Conservation (phyloP, 35 echinoderm and acorn worm genomes). For the Hemicentrotus pulcherrimus region DNA sequence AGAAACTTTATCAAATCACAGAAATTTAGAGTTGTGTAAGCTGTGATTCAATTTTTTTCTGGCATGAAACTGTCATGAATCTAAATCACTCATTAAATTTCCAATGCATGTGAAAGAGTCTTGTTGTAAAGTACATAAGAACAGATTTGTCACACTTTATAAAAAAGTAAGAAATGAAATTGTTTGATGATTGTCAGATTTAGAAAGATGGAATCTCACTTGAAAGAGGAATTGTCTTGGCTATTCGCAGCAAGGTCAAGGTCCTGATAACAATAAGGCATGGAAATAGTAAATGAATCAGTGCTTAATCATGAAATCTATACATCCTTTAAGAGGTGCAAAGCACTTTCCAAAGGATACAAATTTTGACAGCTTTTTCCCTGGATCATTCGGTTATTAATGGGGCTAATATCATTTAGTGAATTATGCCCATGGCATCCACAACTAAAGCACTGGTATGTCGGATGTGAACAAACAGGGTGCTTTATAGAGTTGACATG, state of each 20-base stretch:
- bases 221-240: neutral
- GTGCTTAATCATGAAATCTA: neutral
- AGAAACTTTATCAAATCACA: no score
- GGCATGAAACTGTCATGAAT: no score
- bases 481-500: no score
- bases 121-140: no score
- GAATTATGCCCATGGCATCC: neutral
- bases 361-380: neutral
- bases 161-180: neutral
- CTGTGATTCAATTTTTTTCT: no score
- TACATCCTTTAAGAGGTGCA: neutral
- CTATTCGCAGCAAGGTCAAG: neutral
- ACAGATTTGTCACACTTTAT: neutral
- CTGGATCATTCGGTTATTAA: neutral
- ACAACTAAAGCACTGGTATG: neutral
- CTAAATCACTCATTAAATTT: no score
- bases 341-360: neutral
- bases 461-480: neutral
- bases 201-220: neutral
- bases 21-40: no score
- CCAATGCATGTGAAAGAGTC: no score
- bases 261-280: neutral
- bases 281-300: conserved; percentile 1
- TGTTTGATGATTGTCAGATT: neutral
- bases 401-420: neutral